Base-by-base conservation (phyloP, 2,797 vertebrate genomes). In the Florisuga fusca region DNA sequence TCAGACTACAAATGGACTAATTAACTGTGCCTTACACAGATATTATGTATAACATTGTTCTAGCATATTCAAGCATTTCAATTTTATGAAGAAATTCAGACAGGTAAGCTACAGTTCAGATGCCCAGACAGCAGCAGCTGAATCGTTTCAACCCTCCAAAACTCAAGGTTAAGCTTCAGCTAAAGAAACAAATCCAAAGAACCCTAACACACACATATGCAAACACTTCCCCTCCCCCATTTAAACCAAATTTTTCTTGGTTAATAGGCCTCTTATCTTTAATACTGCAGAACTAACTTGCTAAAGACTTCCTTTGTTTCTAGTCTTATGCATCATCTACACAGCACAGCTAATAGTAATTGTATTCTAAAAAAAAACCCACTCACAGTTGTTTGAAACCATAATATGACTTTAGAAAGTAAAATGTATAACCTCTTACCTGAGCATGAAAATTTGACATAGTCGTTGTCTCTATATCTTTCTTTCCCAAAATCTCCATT, bases 401-500 rank as follows among this genome's bases (percentile, higher is more conserved):
- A 84, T 94, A 59, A 90, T 6, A 95, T 21, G 34, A 94, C 68
- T 92, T 94, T 93, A 94, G 87, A 97, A 96, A 88, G 92, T 89
- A 89, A 91, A 97, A 97, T 68, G 76, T 66, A 92, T 97, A 97
- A 94, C 89, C 91, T 97, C 98, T 98, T 97, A 99, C 99, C 99
- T 99, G 99, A 98, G 99, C 97, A 97, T 99, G 99, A 98, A 99
- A 99, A 98, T 99, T 99, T 93, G 98, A 98, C 99, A 99, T 99
- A 82, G 99, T 99, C 54, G 99, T 99, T 78, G 99, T 99, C 98
- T 99, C 99, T 96, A 99, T 99, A 97, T 99, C 99, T 98, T 99
- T 99, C 98, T 99, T 99, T 96, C 98, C 99, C 80, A 99, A 98
- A 97, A 99, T 99, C 98, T 99, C 99, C 98, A 99, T 99, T 98